Evolutionary conservation across 2,797 vertebrate species (phyloP), one percentile per base, ranked within the genome.

Genomic region (Pterois miles): DNA sequence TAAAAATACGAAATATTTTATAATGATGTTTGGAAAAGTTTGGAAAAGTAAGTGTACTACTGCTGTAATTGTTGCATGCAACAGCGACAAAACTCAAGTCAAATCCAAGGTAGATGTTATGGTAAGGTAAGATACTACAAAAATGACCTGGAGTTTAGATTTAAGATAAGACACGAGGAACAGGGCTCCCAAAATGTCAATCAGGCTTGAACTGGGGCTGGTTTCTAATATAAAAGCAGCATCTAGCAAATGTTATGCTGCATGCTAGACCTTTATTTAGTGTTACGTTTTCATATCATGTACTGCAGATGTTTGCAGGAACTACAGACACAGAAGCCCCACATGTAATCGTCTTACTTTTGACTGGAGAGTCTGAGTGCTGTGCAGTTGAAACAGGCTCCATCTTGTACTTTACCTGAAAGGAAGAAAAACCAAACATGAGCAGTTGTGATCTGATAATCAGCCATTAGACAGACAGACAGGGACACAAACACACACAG

Each of bases 361-460:
- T 89, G 94, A 90, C 90, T 96, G 80, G 92, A 86, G 81, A 96
- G 78, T 86, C 96, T 92, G 83, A 96, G 88, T 3, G 95, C 93
- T 29, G 95, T 87, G 87, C 97, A 98, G 71, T 89, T 94, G 74
- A 97, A 95, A 93, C 96, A 97, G 5, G 92, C 63, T 4, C 89
- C 89, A 68, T 96, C 96, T 70, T 95, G 90, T 74, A 94, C 77
- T 81, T 94, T 94, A 85, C 95, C 98, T 99, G 83, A 22, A 86
- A 94, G 60, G 82, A 85, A 40, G 29, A 25, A 64, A 8, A 20
- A 31, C 50, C 50, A 25, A 53, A 66, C 29, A 38, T 77, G 52
- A 86, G 52, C 67, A 78, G 63, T 56, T 66, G 68, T 68, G 65
- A 31, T 52, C 23, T 66, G 56, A 74, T 31, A 74, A 73, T 12